These are phyloP conservation scores for Rhabditoides inermis DNA, from an alignment of 2,888 invertebrate genomes.

Conservation along the genomic window DNA sequence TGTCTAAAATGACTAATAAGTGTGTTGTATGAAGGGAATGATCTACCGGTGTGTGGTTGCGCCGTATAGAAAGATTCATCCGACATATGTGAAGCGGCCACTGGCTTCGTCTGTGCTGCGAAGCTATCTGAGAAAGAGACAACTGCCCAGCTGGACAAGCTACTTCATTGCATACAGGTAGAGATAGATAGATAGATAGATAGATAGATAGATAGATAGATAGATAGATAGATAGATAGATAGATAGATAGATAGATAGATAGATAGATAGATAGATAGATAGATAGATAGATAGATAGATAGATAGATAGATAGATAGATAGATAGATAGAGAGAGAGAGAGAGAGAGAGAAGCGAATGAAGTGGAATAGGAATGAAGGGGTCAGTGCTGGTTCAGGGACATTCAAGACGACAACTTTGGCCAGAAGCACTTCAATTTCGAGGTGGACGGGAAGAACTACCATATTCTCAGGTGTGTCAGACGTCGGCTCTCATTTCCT, in stretches of 20 bases:
- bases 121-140: constrained; percentile 71
- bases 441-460: constrained; percentile 73
- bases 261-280: no score
- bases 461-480: constrained; percentile 64
- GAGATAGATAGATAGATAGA: no score
- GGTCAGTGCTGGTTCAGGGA: constrained; percentile 38
- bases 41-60: no score
- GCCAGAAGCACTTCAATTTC: constrained; percentile 92
- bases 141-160: constrained; percentile 87
- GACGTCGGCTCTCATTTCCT: neutral
- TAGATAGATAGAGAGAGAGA: neutral
- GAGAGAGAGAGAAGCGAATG: neutral
- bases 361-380: neutral
- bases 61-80: constrained; percentile 25
- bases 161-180: constrained; percentile 76
- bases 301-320: no score
- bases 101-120: constrained; percentile 73
- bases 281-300: no score
- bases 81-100: constrained; percentile 52
- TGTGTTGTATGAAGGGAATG: no score
- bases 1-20: no score
- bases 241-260: no score
- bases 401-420: constrained; percentile 81
- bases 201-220: no score
- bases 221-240: no score